Conservation (phyloP, 2,888 invertebrate species). For the Cephus sareptanus region DNA sequence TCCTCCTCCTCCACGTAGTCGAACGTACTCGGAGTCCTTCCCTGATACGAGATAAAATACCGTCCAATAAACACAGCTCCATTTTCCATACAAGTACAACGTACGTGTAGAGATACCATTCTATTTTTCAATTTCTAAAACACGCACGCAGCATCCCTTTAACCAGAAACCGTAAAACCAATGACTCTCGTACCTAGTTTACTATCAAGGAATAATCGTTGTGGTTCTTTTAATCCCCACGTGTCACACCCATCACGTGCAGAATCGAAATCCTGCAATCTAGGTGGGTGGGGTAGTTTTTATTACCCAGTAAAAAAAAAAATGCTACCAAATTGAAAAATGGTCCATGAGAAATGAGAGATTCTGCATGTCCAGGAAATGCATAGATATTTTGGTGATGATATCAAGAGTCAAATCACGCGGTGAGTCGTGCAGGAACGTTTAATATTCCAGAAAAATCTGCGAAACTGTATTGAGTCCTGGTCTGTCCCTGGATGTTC, state of each 20-base stretch:
- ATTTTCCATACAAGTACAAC: neutral
- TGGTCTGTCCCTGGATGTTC: neutral
- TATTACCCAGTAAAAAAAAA: neutral
- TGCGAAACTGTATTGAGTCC: neutral
- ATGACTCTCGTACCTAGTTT: neutral
- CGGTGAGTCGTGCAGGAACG: neutral
- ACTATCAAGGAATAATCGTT: neutral
- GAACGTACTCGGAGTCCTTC: neutral
- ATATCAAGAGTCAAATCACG: neutral
- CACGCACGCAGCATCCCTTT: neutral
- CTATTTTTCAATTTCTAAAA: neutral
- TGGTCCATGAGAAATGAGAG: neutral
- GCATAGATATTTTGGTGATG: neutral
- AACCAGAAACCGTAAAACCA: neutral
- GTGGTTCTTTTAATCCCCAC: neutral
- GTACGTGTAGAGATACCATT: neutral
- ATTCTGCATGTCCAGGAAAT: neutral
- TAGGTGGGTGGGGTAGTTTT: neutral
- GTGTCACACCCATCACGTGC: neutral
- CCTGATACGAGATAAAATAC: neutral
- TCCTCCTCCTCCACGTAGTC: neutral
- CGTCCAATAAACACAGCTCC: neutral
- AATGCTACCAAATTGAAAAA: neutral
- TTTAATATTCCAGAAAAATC: too few relatives aligned
- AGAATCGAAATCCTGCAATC: neutral